A percentile compares a stretch with the other conserved stretches of the same genome.
These are phyloP conservation scores for Cavia porcellus DNA, from an alignment of 2,113 vertebrate species.

Conservation along the genomic window DNA sequence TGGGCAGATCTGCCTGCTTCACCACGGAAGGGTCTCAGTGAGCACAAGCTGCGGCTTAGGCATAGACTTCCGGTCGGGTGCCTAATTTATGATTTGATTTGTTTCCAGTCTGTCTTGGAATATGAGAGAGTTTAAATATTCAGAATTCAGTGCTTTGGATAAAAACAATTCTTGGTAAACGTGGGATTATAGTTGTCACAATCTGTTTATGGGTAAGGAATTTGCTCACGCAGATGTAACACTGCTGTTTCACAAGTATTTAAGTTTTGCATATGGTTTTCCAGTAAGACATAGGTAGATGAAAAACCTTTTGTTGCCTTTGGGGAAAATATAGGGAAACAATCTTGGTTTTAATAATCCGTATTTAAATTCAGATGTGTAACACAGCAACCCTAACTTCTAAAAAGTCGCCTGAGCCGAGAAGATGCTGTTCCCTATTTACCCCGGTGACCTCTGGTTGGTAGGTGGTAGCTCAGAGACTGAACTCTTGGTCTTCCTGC, in stretches of 20 bases:
- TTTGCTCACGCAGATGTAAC: not conserved
- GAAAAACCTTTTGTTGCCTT: not conserved
- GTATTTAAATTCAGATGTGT: slow-evolving; percentile 2
- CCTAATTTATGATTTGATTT: not conserved
- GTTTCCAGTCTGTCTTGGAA: slow-evolving; percentile 35
- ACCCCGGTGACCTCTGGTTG: not conserved
- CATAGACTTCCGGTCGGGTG: not conserved
- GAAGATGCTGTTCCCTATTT: not conserved
- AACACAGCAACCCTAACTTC: not conserved
- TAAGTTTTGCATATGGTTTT: not conserved
- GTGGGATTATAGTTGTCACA: not conserved
- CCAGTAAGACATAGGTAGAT: not conserved
- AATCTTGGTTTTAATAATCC: slow-evolving; percentile 31
- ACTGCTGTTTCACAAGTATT: not conserved
- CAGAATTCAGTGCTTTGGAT: not conserved
- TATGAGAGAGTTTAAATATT: not conserved
- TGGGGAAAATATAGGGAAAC: not conserved
- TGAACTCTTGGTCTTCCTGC: not conserved
- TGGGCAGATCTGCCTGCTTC: not conserved
- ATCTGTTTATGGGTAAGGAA: not conserved
- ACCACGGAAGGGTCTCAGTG: not conserved
- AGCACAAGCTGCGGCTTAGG: not conserved
- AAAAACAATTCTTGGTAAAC: slow-evolving; percentile 7
- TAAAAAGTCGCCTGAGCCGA: not conserved
- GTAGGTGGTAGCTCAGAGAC: not conserved